These are phyloP conservation scores for Xerus inauris DNA, from an alignment of 2,113 vertebrate species.

Conservation along the genomic window DNA sequence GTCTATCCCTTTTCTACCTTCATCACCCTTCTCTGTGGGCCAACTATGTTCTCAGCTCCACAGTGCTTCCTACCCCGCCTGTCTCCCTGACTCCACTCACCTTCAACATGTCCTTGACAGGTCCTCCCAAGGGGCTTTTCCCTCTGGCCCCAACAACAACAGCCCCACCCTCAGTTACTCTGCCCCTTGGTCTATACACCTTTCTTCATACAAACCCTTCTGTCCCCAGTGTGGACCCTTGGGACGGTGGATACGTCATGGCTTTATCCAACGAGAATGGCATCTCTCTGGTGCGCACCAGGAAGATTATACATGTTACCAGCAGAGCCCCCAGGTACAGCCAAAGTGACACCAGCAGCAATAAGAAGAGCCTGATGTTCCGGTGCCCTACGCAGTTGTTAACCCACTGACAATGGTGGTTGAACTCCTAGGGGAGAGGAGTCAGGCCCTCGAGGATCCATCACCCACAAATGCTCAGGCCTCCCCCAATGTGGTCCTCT, in stretches of 20 bases:
- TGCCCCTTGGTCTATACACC: background rate
- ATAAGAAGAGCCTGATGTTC: constrained; percentile 63
- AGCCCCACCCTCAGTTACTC: background rate
- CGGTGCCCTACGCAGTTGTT: constrained; percentile 76
- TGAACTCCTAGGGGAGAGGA: constrained; percentile 73
- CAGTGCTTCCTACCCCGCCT: background rate
- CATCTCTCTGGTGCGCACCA: constrained; percentile 30
- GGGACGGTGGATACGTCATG: constrained; percentile 65
- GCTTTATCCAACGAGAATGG: constrained; percentile 39
- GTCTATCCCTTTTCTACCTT: background rate
- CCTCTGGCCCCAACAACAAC: background rate
- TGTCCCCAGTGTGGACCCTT: rapidly evolving
- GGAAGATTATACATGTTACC: constrained; percentile 67
- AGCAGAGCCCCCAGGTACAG: constrained; percentile 12
- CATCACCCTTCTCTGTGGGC: background rate
- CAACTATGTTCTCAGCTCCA: background rate
- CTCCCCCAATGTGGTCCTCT: background rate
- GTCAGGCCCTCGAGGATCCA: background rate
- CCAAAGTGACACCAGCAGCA: constrained; percentile 23
- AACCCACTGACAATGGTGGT: constrained; percentile 74
- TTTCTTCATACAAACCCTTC: no score
- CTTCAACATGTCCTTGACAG: rapidly evolving
- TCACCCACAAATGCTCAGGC: background rate
- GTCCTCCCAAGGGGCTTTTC: background rate
- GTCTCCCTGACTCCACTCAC: background rate